A percentile compares a stretch with the other conserved stretches of the same genome.
Conservation (phyloP, 2,888 invertebrate genomes). For the Zaprionus lineosus region DNA sequence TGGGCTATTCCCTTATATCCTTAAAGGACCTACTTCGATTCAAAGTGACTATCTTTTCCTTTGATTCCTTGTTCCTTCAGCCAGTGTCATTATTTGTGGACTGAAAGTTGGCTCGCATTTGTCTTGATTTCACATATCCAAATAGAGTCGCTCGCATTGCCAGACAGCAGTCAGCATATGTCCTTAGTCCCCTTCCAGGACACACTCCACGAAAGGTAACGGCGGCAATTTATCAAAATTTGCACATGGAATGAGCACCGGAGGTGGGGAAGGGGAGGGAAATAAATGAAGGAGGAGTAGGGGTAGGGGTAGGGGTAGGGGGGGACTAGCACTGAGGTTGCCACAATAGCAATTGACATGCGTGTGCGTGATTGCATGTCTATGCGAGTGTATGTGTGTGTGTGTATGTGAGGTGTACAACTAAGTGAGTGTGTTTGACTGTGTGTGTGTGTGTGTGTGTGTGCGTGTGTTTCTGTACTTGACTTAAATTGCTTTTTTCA, state of each 20-base stretch:
- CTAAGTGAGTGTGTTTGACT: neutral
- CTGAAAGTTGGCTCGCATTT: constrained; percentile 45
- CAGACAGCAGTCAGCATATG: constrained; percentile 50
- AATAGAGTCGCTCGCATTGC: constrained; percentile 42
- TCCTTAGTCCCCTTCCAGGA: constrained; percentile 11
- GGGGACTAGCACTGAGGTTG: no score
- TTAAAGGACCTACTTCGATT: no score
- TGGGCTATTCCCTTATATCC: no score
- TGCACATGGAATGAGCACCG: constrained; percentile 46
- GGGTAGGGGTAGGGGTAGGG: constrained; percentile 1
- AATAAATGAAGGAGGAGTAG: neutral
- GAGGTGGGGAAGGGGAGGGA: neutral
- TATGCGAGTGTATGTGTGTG: constrained; percentile 19
- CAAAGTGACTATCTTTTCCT: no score
- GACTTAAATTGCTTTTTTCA: constrained; percentile 79
- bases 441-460: constrained; percentile 15
- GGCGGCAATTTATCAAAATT: constrained; percentile 79
- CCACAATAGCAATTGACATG: constrained; percentile 62
- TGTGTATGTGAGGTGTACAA: neutral
- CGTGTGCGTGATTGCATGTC: constrained; percentile 47
- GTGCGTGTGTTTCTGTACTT: constrained; percentile 47
- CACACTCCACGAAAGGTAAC: constrained; percentile 72
- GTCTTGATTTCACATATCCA: constrained; percentile 70
- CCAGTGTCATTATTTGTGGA: neutral
- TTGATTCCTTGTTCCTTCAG: no score